Evolutionary conservation across 2,888 invertebrate species (phyloP), one percentile per base, ranked within the genome.

Genomic region (Leptopilina myrica): DNA sequence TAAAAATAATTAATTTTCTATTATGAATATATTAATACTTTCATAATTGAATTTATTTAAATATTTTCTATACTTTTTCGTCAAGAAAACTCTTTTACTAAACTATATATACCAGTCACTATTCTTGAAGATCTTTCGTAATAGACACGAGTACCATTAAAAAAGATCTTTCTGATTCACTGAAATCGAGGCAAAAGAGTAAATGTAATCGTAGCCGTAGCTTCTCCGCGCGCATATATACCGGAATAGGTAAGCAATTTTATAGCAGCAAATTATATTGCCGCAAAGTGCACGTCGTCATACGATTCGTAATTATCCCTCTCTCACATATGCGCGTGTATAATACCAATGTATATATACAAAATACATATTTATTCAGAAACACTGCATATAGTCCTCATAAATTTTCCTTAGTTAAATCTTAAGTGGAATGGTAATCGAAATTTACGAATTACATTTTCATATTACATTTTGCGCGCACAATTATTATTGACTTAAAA

Each of bases 341-440:
- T 20, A 49, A 9, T 11, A 33, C 3, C 33, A 33, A 33, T 33
- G 33, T 49, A 11, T 12, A 49, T 43, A 43, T 43, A 43, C 43
- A 49, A 9, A 33, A 49, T 49, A 49, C 12, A 49, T 9, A 49
- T 49, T 79, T 77, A 79, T 79, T 79, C 78, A 76, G 73, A 81
- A 62, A 62, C 20, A 9, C 78, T 69, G 3, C 33, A 64, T 56
- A 43, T 62, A 73, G 77, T 78, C 64, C 76, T 83, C 73, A 78
- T 77, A 43, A 62, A 77, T 82, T 82, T 84, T 80, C 84, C 81
- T 82, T 84, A 80, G 82, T 85, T 82, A 81, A 82, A 78, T 78
- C 81, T 84, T 83, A 82, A 84, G 84, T 83, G 85, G 84, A 85
- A 84, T 84, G 82, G 82, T 80, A 86, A 85, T 84, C 84, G 84